Evolutionary conservation across 2,113 vertebrate species (phyloP), one percentile per base, ranked within the genome.

Genomic region (Lates calcarifer): DNA sequence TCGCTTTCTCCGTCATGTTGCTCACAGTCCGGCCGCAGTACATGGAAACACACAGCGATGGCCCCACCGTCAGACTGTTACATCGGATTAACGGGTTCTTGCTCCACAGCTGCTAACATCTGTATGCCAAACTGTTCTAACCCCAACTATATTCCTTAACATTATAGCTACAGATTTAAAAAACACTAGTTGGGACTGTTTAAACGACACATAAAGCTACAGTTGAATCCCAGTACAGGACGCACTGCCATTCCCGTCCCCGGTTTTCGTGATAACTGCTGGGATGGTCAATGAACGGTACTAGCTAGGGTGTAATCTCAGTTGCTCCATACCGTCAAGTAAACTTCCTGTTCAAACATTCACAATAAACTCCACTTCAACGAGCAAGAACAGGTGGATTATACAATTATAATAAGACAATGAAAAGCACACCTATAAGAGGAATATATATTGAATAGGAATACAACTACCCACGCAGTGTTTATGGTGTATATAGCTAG

Each of bases 101-200:
- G 74, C 26, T 64, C 28, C 65, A 37, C 83, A 82, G 70, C 12
- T 80, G 67, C 26, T 18, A 91, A 83, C 92, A 92, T 92, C 85
- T 91, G 89, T 68, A 15, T 33, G 39, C 37, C 51, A 7, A 45
- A 20, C 13, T 17, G 61, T 0, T 60, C 51, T 2, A 24, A 64
- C 13, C 28, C 39, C 35, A 22, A 69, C 20, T 6, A 9, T 6
- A 12, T 39, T 5, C 26, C 35, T 4, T 6, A 24, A 51, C 74
- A 77, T 73, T 3, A 72, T 18, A 47, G 29, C 41, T 26, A 6
- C 1, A n/a, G 6, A 24, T 29, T 35, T 22, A 15, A 31, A 29
- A 31, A 20, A 20, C 15, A 43, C 11, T 6, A 8, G 12, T 11
- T 2, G 2, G 1, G 3, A 65, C 29, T 14, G 18, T n/a, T n/a